Base-by-base conservation (phyloP, 2,113 vertebrate genomes). In the Lepus europaeus region DNA sequence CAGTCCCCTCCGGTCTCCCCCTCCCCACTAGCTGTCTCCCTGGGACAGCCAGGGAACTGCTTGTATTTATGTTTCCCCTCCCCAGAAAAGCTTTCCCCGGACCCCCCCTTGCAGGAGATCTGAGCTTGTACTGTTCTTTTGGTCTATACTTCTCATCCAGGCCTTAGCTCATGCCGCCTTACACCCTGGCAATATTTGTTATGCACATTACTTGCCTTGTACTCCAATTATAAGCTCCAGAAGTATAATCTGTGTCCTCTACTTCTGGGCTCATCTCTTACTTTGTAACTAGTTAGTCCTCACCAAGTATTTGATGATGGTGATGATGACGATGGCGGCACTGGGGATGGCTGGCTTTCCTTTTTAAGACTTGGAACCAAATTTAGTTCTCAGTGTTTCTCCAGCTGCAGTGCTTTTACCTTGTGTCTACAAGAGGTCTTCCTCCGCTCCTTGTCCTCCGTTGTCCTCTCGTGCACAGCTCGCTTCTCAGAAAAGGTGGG, bases 401-500 rank as follows among this genome's bases (percentile, higher is more conserved):
- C 61, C 45, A 31, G 27, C 64, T 1, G 9, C 59, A 12, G 68
- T 20, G 70, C 36, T 83, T 78, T 87, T 22, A 10, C 73, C 61
- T 13, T 45, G 51, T 45, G 36, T 80, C 68, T 14, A 33, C 90
- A 29, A 56, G 84, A 89, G 19, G 27, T 63, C n/a, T 12, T 36
- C 20, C 51, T 36, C 20, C 39, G 63, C 45, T 85, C 64, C 87
- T 92, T 78, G 86, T 76, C 96, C 92, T 93, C 87, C 66, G 77
- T 63, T 90, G 45, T 45, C 45, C 87, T 53, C 77, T 29, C 45
- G 9, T 23, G 31, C 66, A 86, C 45, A 96, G 92, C 78, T 4
- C 0, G 22, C 90, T 94, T 95, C 89, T 93, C 76, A 12, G 77
- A 93, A 95, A 97, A 96, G 97, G 85, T 85, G 84, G 96, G 49